phyloP scores from a whole-genome alignment of 2,797 vertebrate species.

The Fistularia tabacaria region DNA sequence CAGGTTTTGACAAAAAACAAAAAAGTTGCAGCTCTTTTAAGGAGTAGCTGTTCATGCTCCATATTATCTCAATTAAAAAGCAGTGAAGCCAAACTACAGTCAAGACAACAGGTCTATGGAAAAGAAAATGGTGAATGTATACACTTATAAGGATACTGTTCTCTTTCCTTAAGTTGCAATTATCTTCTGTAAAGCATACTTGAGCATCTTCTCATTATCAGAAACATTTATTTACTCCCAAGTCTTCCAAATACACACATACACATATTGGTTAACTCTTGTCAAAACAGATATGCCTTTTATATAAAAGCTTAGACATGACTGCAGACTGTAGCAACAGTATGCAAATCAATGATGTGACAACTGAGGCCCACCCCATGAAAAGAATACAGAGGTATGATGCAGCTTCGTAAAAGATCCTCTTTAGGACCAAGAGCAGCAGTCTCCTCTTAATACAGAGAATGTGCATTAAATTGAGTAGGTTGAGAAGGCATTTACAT shows the following conservation, averaged over 20 bases:
- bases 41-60: slow-evolving; percentile 35
- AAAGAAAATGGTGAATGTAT: slow-evolving; percentile 62
- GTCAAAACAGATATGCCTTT: slow-evolving; percentile 32
- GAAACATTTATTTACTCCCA: slow-evolving; percentile 48
- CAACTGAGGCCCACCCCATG: slow-evolving; percentile 42
- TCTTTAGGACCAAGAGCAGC: slow-evolving; percentile 56
- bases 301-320: slow-evolving; percentile 56
- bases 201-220: slow-evolving; percentile 55
- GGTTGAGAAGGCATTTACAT: slow-evolving; percentile 62
- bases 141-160: slow-evolving; percentile 55
- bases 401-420: slow-evolving; percentile 69
- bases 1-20: too few relatives aligned
- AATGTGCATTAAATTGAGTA: slow-evolving; percentile 64
- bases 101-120: slow-evolving; percentile 66
- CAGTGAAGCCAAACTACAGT: slow-evolving; percentile 62
- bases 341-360: slow-evolving; percentile 70
- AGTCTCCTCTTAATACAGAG: slow-evolving; percentile 51
- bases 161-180: slow-evolving; percentile 66
- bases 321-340: slow-evolving; percentile 65
- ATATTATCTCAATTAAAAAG: slow-evolving; percentile 57
- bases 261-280: slow-evolving; percentile 23
- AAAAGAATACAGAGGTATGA: slow-evolving; percentile 71
- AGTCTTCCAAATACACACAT: slow-evolving; percentile 11
- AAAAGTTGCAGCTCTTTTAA: too few relatives aligned
- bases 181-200: slow-evolving; percentile 56